Base-by-base conservation (phyloP, 2,797 vertebrate species). In the Arrhamphus sclerolepis region DNA sequence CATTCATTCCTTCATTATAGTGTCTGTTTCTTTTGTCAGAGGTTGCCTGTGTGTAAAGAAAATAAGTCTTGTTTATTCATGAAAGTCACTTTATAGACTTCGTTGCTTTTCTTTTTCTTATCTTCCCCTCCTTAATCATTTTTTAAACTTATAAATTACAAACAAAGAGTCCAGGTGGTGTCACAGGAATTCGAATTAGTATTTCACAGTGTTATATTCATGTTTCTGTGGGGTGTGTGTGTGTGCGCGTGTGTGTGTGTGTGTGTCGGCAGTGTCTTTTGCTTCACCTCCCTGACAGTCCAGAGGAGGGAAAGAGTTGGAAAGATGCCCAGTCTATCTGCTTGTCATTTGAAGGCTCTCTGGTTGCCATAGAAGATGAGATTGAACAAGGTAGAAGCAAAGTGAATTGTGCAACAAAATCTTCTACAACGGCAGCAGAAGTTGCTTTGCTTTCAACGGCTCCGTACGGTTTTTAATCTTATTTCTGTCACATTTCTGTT, bases 361-460 rank as follows among this genome's bases (percentile, higher is more conserved):
- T 98, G 16, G 94, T 94, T 7, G 66, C 92, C 19, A 91, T 98
- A 10, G 89, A 95, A 66, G 91, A 94, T 62, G 94, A 97, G 83
- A 83, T 96, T 47, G 95, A 98, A 69, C 97, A 99, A 97, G 97
- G 97, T 98, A 66, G 28, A 63, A 26, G 46, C 55, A 47, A 56
- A 59, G 11, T 29, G 0, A 56, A 29, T 20, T 38, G 14, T 14
- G 19, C 38, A 34, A 16, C 2, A 34, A 1, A 14, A 6, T 49
- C 48, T 5, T 10, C 18, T 43, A 14, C 17, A 20, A 49, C 3
- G 16, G 24, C 24, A 1, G 20, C 16, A 10, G 8, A 13, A 14
- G 18, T 6, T 4, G 11, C 29, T 51, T 20, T 24, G 8, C 22
- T 28, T 20, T 17, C 62, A 3, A 43, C 56, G 43, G 17, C 16